Evolutionary conservation across 2,888 invertebrate genomes (phyloP), one percentile per base, ranked within the genome.

Genomic region (Pandemis cinnamomeana): DNA sequence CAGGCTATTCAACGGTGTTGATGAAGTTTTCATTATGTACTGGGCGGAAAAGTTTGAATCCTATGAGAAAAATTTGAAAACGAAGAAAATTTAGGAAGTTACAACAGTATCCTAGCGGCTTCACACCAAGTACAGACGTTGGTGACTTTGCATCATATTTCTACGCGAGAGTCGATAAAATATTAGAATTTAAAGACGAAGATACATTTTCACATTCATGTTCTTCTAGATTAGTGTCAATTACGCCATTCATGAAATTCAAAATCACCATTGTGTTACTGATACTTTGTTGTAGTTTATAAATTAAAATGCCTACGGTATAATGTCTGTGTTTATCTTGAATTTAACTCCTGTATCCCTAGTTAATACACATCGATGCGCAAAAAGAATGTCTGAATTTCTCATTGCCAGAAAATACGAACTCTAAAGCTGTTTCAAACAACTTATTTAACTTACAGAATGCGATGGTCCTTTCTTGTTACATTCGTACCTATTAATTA

Each of bases 281-380:
- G 67, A 80, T 83, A 83, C 79, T 78, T 85, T 87, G 81, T 87
- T 87, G 87, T 84, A 78, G 85, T 87, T 84, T 83, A 81, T 81
- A 82, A 82, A 86, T 81, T 82, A 80, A 83, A 85, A 60, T 76
- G 77, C 71, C 15, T 64, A 61, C 46, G 42, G 46, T 63, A 66
- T 69, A 53, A 64, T 55, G n/a, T 13, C 2, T 46, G 60, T 64
- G 42, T 72, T 63, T 48, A 27, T 64, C 53, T 63, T 55, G 55
- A 44, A 44, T 27, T 13, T 10, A 7, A 7, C 27, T 48, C 48
- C 27, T 27, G 11, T 55, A 2, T 15, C 15, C 15, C 8, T 8
- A 20, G 55, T 55, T 36, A 48, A 55, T 20, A 53, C 20, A 8
- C 7, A 7, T 6, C 8, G 20, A 55, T n/a, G 55, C 20, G 55